phyloP scores from a whole-genome alignment of 1,140 invertebrate genomes.

The Sitobion miscanthi region DNA sequence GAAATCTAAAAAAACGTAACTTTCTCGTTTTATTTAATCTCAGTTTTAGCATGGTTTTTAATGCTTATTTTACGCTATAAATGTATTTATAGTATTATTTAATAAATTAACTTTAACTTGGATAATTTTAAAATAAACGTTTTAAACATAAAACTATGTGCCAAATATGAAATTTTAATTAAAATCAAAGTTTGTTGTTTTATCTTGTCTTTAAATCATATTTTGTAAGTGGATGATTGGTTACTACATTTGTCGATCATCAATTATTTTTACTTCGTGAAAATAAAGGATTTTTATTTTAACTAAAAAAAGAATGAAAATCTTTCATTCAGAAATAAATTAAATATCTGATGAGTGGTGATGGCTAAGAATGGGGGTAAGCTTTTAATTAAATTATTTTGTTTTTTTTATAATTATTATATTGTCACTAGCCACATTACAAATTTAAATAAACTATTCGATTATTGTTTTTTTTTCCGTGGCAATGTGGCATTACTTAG shows the following conservation, averaged over 20 bases:
- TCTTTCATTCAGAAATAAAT: constrained; percentile 5
- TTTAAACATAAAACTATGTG: neutral
- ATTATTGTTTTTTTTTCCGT: neutral
- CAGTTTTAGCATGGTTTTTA: neutral
- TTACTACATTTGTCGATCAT: neutral
- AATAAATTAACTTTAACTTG: neutral
- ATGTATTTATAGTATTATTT: neutral
- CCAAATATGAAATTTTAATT: neutral
- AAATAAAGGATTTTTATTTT: neutral
- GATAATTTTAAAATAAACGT: neutral
- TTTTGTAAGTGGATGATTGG: neutral
- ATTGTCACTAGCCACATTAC: too few species aligned
- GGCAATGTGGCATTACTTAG: neutral
- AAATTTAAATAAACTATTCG: constrained; percentile 4
- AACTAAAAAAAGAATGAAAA: neutral
- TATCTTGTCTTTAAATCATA: neutral
- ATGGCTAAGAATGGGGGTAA: neutral
- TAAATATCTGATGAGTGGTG: neutral
- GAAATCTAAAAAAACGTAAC: neutral
- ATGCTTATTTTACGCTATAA: neutral
- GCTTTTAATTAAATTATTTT: neutral
- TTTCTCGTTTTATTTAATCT: neutral
- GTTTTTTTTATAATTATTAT: neutral
- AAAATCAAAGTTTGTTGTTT: constrained; percentile 6
- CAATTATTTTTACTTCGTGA: neutral